Evolutionary conservation across 1,140 invertebrate species (phyloP), one percentile per base, ranked within the genome.

Genomic region (Meloidogyne exigua): DNA sequence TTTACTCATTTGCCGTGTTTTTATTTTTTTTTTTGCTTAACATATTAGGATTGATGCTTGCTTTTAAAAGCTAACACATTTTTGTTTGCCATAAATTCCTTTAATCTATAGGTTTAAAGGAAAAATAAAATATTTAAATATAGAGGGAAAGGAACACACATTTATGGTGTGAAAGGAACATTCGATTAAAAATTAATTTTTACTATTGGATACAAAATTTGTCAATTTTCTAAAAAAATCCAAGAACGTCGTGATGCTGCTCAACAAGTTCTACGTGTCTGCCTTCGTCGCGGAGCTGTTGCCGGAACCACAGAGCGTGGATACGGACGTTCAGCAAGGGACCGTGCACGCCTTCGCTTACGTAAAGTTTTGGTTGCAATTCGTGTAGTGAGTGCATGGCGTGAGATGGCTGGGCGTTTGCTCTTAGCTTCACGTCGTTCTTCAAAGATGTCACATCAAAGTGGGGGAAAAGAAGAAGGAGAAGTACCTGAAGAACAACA

Each of bases 331-430:
- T 42, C 57, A 28, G 7, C 72, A 13, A 12, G 57, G 9, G 84
- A 83, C 23, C 18, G 84, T 18, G 79, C 84, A 5, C 65, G 85
- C 3, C 74, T 86, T n/a, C 81, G 83, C 25, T 75, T 86, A 25
- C 82, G 85, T 28, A 85, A 86, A 62, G 84, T 86, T 26, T 68
- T 86, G 23, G 79, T 87, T 57, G 77, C 82, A 76, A 84, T 86
- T 2, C 78, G 82, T 49, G 85, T 87, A 18, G 75, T 85, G 0
- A 84, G 79, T 69, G 82, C 84, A 26, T 82, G 82, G 42, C 82
- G 79, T 18, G 36, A 71, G 25, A 73, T 82, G 28, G 73, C 81
- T 18, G 81, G 81, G 0, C 57, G 64, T n/a, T 36, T 80, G 72
- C 72, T 63, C 11, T 36, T 25, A 2, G 79, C 80, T 13, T 82